Evolutionary conservation across 2,797 vertebrate genomes (phyloP).

Genomic region (Phoxinus dragarum): DNA sequence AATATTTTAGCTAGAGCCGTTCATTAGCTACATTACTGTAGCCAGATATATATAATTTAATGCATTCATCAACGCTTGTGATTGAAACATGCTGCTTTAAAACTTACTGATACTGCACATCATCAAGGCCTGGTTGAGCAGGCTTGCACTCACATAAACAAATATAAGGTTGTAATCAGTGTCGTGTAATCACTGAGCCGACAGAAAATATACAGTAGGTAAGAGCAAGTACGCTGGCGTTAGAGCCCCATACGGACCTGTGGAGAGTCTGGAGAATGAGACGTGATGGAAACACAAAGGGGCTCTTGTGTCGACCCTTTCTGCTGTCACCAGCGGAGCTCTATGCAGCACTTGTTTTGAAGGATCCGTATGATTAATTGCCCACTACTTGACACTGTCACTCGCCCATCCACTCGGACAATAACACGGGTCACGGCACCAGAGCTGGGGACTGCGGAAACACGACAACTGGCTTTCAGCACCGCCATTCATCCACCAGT

Average conservation of each 20-base stretch:
- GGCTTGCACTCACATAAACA: slow-evolving; percentile 38
- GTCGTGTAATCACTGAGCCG: slow-evolving; percentile 43
- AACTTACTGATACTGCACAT: slow-evolving; percentile 30
- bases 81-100: slow-evolving; percentile 39
- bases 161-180: slow-evolving; percentile 55
- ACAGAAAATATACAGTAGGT: slow-evolving; percentile 48
- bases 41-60: slow-evolving; percentile 11
- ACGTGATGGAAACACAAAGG: slow-evolving; percentile 77
- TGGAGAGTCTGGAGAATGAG: slow-evolving; percentile 72
- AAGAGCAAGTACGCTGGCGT: slow-evolving; percentile 23
- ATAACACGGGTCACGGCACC: slow-evolving; percentile 73
- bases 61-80: slow-evolving; percentile 48
- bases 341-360: slow-evolving; percentile 73
- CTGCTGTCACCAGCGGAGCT: slow-evolving; percentile 65
- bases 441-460: slow-evolving; percentile 58
- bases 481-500: slow-evolving; percentile 59
- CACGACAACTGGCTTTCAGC: slow-evolving; percentile 69
- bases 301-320: slow-evolving; percentile 72
- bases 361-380: slow-evolving; percentile 80
- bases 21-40: background rate
- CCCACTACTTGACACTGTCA: slow-evolving; percentile 81
- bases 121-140: slow-evolving; percentile 36
- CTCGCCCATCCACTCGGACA: slow-evolving; percentile 77
- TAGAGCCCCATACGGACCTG: slow-evolving; percentile 62
- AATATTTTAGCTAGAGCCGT: background rate